These are phyloP conservation scores for Hemiscyllium ocellatum DNA, from an alignment of 2,113 vertebrate genomes.

Conservation along the genomic window DNA sequence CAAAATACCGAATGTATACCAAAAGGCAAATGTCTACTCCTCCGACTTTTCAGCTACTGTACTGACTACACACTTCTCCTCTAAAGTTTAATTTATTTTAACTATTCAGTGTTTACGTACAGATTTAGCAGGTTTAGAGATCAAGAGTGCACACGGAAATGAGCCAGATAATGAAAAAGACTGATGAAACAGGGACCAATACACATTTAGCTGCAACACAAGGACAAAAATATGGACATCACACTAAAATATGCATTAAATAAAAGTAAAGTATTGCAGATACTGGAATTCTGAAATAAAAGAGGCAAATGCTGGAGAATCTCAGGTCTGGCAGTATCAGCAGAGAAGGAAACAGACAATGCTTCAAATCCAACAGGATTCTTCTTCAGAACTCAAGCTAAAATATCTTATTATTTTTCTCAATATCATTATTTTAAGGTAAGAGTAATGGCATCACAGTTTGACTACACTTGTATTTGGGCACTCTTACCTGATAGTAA, in stretches of 20 bases:
- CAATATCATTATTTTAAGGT: not conserved
- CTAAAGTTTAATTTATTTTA: not conserved
- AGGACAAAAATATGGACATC: not conserved
- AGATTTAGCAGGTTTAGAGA: not conserved
- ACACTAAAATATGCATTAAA: not conserved
- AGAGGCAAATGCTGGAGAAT: no score
- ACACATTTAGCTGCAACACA: not conserved
- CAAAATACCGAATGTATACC: not conserved
- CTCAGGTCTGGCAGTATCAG: no score
- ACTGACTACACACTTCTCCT: not conserved
- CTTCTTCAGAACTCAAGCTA: no score
- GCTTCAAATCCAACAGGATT: no score
- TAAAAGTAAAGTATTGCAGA: no score
- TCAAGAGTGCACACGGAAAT: not conserved
- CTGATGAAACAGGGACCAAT: not conserved
- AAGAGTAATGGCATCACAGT: not conserved
- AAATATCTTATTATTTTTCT: not conserved
- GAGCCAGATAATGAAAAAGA: not conserved
- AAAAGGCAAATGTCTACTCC: not conserved
- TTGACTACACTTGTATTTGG: not conserved
- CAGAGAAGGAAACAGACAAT: no score
- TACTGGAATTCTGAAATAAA: no score
- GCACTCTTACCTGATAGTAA: conserved; percentile 85
- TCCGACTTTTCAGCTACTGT: not conserved
- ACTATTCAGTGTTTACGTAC: not conserved